Evolutionary conservation across 2,888 invertebrate genomes (phyloP).

Genomic region (Polietes domitor): DNA sequence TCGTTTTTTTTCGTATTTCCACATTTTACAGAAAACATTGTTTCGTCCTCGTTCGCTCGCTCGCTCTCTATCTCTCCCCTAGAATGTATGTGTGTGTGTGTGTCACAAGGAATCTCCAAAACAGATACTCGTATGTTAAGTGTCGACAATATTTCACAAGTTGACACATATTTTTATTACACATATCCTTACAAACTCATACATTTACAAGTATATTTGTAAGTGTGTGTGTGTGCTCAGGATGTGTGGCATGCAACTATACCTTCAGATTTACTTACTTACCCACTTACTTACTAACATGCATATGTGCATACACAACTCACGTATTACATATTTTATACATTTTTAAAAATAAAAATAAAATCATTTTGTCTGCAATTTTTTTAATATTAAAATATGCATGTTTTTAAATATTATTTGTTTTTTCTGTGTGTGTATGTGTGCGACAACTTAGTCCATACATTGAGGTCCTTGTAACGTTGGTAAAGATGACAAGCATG

Average conservation of each 20-base stretch:
- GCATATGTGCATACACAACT: background rate
- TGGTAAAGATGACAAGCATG: slow-evolving; percentile 1
- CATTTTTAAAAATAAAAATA: background rate
- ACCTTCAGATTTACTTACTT: background rate
- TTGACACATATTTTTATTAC: slow-evolving; percentile 46
- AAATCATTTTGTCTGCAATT: slow-evolving; percentile 3
- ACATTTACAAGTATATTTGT: background rate
- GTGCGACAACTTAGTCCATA: background rate
- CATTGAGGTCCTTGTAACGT: background rate
- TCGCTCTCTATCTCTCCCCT: background rate
- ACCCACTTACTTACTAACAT: slow-evolving; percentile 15
- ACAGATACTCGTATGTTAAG: slow-evolving; percentile 53
- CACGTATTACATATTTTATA: background rate
- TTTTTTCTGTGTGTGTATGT: background rate
- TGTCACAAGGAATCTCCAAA: slow-evolving; percentile 16
- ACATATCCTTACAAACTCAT: slow-evolving; percentile 3
- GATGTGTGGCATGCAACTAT: background rate
- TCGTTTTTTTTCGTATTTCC: slow-evolving; percentile 48
- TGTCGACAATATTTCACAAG: slow-evolving; percentile 63
- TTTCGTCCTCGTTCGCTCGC: slow-evolving; percentile 25
- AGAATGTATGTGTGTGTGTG: slow-evolving; percentile 14
- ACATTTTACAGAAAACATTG: slow-evolving; percentile 47
- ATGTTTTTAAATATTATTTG: background rate
- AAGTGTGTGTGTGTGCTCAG: background rate
- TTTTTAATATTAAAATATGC: background rate